Conservation (phyloP, 2,797 vertebrate genomes). For the Peromyscus eremicus region DNA sequence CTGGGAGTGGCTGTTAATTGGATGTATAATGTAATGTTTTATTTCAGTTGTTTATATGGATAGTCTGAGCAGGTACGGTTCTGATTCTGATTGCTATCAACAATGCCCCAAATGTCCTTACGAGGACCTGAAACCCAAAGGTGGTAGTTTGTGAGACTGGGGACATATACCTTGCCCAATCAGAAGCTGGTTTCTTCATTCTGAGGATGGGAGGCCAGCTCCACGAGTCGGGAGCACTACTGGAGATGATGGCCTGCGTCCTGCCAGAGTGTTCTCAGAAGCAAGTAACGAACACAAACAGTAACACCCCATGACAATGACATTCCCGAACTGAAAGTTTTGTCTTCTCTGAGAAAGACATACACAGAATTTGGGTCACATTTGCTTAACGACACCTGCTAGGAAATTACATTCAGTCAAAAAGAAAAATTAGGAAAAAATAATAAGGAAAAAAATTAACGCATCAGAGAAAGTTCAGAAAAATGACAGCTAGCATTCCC, state of each 20-base stretch:
- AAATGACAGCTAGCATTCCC: slow-evolving; percentile 72
- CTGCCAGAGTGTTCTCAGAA: slow-evolving; percentile 9
- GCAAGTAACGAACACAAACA: background rate
- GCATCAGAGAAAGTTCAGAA: slow-evolving; percentile 80
- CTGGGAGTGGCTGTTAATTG: slow-evolving; percentile 92
- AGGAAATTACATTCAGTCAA: slow-evolving; percentile 60
- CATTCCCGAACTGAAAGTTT: slow-evolving; percentile 38
- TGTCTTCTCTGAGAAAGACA: slow-evolving; percentile 31
- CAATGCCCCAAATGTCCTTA: slow-evolving; percentile 83
- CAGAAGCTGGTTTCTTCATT: slow-evolving; percentile 58
- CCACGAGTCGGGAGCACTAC: background rate
- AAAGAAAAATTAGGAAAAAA: background rate
- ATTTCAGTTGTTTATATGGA: slow-evolving; percentile 89
- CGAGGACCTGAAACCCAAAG: slow-evolving; percentile 83
- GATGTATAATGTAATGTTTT: slow-evolving; percentile 90
- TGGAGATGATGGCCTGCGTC: background rate
- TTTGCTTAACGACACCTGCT: slow-evolving; percentile 63
- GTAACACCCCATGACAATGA: background rate
- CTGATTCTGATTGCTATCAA: slow-evolving; percentile 90
- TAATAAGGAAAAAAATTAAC: background rate
- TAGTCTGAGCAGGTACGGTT: slow-evolving; percentile 89
- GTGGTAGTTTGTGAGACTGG: slow-evolving; percentile 69
- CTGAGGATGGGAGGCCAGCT: background rate
- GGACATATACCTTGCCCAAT: slow-evolving; percentile 37
- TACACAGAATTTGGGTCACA: slow-evolving; percentile 43